These are phyloP conservation scores for Myiothlypis chrysogaster DNA, from an alignment of 2,797 vertebrate species.

Conservation along the genomic window DNA sequence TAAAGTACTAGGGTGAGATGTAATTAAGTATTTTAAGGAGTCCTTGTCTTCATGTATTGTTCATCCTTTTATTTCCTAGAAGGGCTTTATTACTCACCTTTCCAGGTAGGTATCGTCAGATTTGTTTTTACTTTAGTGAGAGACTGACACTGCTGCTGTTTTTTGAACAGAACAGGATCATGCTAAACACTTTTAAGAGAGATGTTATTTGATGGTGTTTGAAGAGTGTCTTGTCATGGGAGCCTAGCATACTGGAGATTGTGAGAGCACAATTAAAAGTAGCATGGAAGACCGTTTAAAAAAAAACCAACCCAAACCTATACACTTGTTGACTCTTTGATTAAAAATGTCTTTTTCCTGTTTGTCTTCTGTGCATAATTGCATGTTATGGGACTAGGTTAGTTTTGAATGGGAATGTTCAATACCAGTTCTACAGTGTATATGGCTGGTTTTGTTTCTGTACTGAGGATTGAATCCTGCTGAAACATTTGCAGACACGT, in stretches of 20 bases:
- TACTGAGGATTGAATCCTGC: not conserved
- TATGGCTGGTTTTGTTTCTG: not conserved
- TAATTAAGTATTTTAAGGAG: not conserved
- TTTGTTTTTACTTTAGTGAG: not conserved
- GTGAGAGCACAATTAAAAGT: not conserved
- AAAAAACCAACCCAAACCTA: not conserved
- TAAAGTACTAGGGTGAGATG: not conserved
- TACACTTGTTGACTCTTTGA: not conserved
- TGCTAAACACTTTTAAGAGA: not conserved
- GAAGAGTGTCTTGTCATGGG: not conserved
- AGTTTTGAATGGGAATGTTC: not conserved
- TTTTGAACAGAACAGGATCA: not conserved
- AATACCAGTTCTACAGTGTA: not conserved
- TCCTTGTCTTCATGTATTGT: not conserved
- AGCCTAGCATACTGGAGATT: not conserved
- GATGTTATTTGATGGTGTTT: not conserved
- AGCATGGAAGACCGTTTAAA: not conserved
- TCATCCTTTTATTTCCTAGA: not conserved
- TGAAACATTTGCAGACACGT: not conserved
- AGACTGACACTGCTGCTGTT: not conserved
- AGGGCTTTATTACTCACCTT: not conserved
- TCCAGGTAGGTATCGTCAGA: not conserved
- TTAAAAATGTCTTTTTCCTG: not conserved
- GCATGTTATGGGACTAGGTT: not conserved
- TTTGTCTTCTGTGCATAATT: not conserved